Base-by-base conservation (phyloP, 1,140 invertebrate species). In the Aphidius ervi region DNA sequence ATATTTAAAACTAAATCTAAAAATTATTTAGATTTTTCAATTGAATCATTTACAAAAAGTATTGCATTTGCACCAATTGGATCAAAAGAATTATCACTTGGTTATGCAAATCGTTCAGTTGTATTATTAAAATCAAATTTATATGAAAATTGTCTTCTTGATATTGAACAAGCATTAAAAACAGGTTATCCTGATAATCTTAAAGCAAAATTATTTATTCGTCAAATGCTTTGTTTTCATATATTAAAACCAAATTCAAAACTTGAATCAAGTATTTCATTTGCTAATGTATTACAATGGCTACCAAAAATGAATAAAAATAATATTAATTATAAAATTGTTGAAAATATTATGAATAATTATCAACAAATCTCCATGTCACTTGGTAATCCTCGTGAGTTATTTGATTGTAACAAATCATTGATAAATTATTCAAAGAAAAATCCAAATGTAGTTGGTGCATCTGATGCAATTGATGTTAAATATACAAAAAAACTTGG, bases 401-500 rank as follows among this genome's bases (percentile, higher is more conserved):
- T 23, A 23, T 49, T n/a, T n/a, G 40, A 61, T 16, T 39, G 42
- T n/a, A 53, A 56, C 43, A 56, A 37, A 45, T 45, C 40, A 31
- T 43, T 39, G 8, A 46, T 40, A 5, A 8, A 9, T 10, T 43
- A 23, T 3, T 55, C 53, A 6, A 23, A 45, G 42, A 53, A 61
- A 6, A 61, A 56, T 61, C 10, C 39, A 3, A 53, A 61, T 43
- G 41, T 61, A n/a, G 40, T 55, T 1, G 59, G 54, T 8, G 41
- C 50, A 31, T 61, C 59, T 4, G 9, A n/a, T 7, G 45, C 59
- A 3, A 47, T 61, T n/a, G 20, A 10, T 9, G 7, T 61, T n/a
- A 9, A 42, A 9, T 46, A 63, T 20, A 49, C 49, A 5, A 63
- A 81, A 62, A 76, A 83, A 56, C 81, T 83, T 67, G 87, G 87